Percentiles rank a stretch among this genome's conserved stretches.
Evolutionary conservation across 1,140 invertebrate species (phyloP).

Genomic region (Apocrypta bakeri): DNA sequence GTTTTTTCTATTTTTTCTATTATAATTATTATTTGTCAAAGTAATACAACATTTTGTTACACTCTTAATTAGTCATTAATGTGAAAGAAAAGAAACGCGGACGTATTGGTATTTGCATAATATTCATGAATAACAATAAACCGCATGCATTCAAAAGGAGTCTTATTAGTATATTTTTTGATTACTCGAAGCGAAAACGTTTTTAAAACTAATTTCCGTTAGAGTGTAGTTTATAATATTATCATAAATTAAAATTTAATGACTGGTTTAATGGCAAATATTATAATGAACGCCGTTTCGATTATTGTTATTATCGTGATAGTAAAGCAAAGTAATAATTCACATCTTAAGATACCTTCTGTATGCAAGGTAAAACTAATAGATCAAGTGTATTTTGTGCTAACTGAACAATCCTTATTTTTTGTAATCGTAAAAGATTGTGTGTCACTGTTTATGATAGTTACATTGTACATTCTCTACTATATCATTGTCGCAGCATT

Average conservation of each 20-base stretch:
- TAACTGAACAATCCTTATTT: neutral
- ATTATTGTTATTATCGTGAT: neutral
- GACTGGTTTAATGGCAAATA: neutral
- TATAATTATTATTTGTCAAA: neutral
- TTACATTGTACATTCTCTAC: neutral
- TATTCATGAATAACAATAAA: neutral
- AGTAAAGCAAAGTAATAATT: neutral
- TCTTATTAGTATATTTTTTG: neutral
- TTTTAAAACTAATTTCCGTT: neutral
- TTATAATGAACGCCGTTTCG: neutral
- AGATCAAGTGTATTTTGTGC: neutral
- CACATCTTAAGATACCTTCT: neutral
- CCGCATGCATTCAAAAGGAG: too few species aligned
- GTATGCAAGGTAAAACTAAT: neutral
- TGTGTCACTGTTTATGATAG: neutral
- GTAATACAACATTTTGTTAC: neutral
- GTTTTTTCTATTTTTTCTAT: neutral
- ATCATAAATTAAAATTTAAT: constrained; percentile 32
- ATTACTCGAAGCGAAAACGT: neutral
- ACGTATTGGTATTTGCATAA: neutral
- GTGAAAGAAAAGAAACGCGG: neutral
- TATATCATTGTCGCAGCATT: neutral
- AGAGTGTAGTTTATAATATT: neutral
- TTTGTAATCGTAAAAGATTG: neutral
- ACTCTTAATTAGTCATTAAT: neutral